Evolutionary conservation across 1,140 invertebrate genomes (phyloP), one percentile per base, ranked within the genome.

Genomic region (Mylabris phalerata): DNA sequence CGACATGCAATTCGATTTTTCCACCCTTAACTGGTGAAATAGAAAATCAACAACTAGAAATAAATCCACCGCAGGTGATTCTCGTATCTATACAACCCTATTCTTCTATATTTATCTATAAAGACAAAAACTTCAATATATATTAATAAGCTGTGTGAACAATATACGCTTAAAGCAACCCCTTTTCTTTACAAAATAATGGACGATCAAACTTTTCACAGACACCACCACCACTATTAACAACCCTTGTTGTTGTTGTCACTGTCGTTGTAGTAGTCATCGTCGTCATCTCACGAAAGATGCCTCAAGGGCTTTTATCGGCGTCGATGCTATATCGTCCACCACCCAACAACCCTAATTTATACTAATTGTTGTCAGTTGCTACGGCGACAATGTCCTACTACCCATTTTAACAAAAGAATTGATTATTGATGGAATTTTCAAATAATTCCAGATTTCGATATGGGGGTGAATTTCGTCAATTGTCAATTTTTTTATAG

Each of bases 341-440:
- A 59, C 57, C 47, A 48, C 40, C 10, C 52, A 55, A 55, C 38
- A 32, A 32, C 62, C 62, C 60, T 64, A 64, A 64, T 64, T 64
- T 59, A 64, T 64, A 61, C 62, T 61, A 64, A 64, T 64, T 64
- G 62, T 64, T 64, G 62, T 64, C 62, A 59, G 62, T 64, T 61
- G 54, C 62, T 59, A 64, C 59, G 62, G 62, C 61, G 62, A 64
- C 62, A 59, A 46, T 43, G 48, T 45, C 49, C 59, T 55, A 61
- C 61, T 59, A 64, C 4, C 32, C 32, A 7, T 32, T 32, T 64
- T 61, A 64, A 58, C 62, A 64, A 64, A 61, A 64, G 62, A 64
- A 61, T 56, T 64, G 62, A 64, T 64, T 64, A 60, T 60, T 60
- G 58, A 63, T 63, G 61, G 2, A 32, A 32, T 32, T 32, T 32